Percentiles rank a stretch among this genome's conserved stretches.
phyloP scores from a whole-genome alignment of 2,113 vertebrate species.

The Crotalus helleri region DNA sequence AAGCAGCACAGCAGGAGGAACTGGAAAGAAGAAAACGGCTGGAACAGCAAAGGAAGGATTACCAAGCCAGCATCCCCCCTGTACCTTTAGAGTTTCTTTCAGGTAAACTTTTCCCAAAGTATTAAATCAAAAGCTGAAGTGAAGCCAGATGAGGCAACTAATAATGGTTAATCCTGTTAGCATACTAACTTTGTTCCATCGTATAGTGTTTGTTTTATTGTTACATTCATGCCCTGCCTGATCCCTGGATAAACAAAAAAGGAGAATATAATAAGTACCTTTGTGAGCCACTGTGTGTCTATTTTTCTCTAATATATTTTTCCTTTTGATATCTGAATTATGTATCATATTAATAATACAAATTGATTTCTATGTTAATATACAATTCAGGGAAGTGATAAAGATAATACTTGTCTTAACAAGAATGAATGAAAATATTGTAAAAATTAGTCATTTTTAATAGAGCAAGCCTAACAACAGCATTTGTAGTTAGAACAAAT shows the following conservation, averaged over 20 bases:
- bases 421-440: not conserved
- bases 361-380: not conserved
- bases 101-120: constrained; percentile 60
- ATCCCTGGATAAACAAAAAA: not conserved
- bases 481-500: not conserved
- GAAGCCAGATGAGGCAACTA: constrained; percentile 7
- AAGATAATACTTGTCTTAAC: not conserved
- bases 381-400: not conserved
- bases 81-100: constrained; percentile 74
- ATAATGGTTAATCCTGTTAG: not conserved
- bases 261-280: not conserved
- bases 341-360: not conserved
- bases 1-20: constrained; percentile 96
- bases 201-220: not conserved
- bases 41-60: constrained; percentile 95
- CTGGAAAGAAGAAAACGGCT: constrained; percentile 91
- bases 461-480: not conserved
- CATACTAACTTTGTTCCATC: not conserved
- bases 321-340: not conserved
- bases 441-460: not conserved
- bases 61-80: constrained; percentile 74
- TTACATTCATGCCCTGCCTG: not conserved
- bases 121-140: not conserved
- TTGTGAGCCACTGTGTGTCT: not conserved
- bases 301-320: not conserved